Evolutionary conservation across 2,888 invertebrate species (phyloP).

Genomic region (Bombylius discolor): DNA sequence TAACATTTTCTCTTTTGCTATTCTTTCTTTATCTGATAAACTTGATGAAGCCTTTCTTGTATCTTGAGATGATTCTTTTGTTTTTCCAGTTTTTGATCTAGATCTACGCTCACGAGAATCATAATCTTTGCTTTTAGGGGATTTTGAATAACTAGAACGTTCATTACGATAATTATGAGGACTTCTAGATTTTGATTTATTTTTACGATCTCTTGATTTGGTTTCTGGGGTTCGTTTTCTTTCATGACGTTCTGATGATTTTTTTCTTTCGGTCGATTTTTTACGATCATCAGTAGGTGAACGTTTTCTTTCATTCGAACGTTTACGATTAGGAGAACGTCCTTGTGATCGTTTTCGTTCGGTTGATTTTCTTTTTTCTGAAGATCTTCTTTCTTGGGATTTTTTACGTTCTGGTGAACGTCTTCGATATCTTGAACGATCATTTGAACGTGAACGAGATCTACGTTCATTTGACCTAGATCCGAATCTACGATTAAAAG

Average conservation of each 20-base stretch:
- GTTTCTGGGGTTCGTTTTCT: not conserved
- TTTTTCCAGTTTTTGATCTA: slow-evolving; percentile 7
- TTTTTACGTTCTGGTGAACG: slow-evolving; percentile 24
- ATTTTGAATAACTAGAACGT: not conserved
- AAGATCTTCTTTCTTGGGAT: slow-evolving; percentile 20
- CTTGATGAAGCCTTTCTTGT: not conserved
- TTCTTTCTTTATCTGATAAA: slow-evolving; percentile 24
- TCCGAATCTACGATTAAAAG: slow-evolving; percentile 18
- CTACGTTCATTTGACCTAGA: slow-evolving; percentile 21
- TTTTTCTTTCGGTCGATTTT: slow-evolving; percentile 11
- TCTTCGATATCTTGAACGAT: slow-evolving; percentile 27
- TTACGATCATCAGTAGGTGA: not conserved
- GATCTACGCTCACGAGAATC: slow-evolving; percentile 15
- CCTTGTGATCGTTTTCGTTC: slow-evolving; percentile 3
- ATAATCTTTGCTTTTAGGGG: not conserved
- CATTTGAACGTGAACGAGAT: slow-evolving; percentile 21
- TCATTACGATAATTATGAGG: slow-evolving; percentile 1
- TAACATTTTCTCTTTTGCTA: slow-evolving; percentile 33
- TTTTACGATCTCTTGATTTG: slow-evolving; percentile 10
- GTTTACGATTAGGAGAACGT: not conserved
- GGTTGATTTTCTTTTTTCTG: slow-evolving; percentile 20
- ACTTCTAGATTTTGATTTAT: slow-evolving; percentile 23
- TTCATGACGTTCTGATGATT: not conserved
- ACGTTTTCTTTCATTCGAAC: not conserved
- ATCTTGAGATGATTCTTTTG: slow-evolving; percentile 1